phyloP scores from a whole-genome alignment of 1,140 invertebrate species.

The Drosophila leontia region DNA sequence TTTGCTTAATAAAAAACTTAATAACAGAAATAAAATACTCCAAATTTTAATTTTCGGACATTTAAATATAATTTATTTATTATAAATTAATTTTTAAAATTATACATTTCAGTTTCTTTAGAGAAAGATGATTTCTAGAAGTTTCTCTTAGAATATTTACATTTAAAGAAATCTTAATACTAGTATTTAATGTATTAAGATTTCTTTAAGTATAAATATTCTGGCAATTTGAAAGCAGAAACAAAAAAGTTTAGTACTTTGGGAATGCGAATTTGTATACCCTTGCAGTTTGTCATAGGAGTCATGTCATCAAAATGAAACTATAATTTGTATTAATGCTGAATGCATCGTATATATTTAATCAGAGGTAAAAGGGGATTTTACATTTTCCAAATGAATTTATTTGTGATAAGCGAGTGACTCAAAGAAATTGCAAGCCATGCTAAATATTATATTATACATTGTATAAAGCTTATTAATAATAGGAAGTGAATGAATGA shows the following conservation, averaged over 20 bases:
- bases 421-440: conserved; percentile 8
- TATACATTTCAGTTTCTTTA: no score
- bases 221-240: no score
- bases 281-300: no score
- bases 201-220: no score
- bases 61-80: background rate
- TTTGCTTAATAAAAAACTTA: background rate
- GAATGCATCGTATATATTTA: background rate
- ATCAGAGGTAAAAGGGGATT: conserved; percentile 1
- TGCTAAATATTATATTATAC: background rate
- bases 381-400: conserved; percentile 1
- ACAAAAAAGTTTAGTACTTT: no score
- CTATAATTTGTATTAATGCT: background rate
- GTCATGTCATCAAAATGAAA: no score
- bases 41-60: background rate
- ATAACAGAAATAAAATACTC: background rate
- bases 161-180: no score
- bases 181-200: no score
- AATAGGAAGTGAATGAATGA: conserved; percentile 13
- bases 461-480: background rate
- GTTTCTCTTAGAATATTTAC: background rate
- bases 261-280: no score
- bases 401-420: conserved; percentile 8
- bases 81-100: background rate
- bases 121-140: background rate